Evolutionary conservation across 2,797 vertebrate genomes (phyloP).

Genomic region (Heteromormyrus szaboi): DNA sequence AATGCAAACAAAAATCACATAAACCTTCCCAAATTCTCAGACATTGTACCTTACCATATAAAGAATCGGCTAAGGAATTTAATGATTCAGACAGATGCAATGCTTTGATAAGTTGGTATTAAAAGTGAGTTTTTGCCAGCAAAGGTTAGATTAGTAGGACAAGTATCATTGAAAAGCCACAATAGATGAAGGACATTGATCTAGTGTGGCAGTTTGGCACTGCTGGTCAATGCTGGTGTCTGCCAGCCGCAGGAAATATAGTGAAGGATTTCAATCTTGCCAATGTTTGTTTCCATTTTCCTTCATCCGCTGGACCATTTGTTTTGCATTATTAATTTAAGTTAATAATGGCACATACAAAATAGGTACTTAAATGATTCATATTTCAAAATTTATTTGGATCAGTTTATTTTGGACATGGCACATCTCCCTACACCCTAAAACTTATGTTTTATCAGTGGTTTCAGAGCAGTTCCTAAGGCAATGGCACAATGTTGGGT

Average conservation of each 20-base stretch:
- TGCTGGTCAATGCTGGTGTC: not conserved
- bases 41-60: not conserved
- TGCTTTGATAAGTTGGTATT: not conserved
- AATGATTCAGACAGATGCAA: slow-evolving; percentile 1
- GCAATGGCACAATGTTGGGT: not conserved
- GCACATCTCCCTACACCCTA: not conserved
- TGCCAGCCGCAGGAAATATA: not conserved
- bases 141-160: not conserved
- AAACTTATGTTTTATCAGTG: too few species aligned
- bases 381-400: not conserved
- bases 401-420: not conserved
- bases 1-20: not conserved
- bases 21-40: not conserved
- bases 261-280: not conserved
- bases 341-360: not conserved
- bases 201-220: not conserved
- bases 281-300: not conserved
- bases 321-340: not conserved
- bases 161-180: not conserved
- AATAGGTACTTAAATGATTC: not conserved
- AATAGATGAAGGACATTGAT: not conserved
- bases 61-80: not conserved
- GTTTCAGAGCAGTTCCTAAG: not conserved
- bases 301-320: not conserved
- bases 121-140: not conserved